Conservation (phyloP, 2,797 vertebrate genomes). For the Channallabes apus region DNA sequence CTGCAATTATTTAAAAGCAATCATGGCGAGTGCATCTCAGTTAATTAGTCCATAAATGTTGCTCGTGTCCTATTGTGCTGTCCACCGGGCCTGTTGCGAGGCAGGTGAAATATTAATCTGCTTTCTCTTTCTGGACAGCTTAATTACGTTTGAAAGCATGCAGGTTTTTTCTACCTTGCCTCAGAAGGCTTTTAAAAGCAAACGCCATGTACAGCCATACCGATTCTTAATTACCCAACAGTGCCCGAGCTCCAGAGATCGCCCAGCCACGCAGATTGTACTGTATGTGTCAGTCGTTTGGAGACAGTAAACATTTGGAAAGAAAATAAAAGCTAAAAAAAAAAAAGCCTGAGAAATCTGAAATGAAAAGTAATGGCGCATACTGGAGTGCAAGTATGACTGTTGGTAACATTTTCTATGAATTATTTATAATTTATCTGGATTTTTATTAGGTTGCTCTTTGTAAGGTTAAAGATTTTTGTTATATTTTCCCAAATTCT, state of each 20-base stretch:
- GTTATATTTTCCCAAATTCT: background rate
- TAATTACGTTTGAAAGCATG: conserved; percentile 64
- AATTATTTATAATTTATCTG: background rate
- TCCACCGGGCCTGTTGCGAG: conserved; percentile 58
- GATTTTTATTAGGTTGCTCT: background rate
- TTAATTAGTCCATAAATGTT: conserved; percentile 74
- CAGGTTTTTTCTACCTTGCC: conserved; percentile 54
- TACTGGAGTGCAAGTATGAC: background rate
- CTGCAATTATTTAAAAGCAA: conserved; percentile 64
- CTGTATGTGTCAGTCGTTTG: conserved; percentile 21
- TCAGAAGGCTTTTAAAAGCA: conserved; percentile 58
- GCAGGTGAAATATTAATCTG: conserved; percentile 71
- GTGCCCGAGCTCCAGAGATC: conserved; percentile 30
- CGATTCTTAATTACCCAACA: conserved; percentile 65
- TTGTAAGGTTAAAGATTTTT: background rate
- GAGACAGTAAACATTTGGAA: background rate
- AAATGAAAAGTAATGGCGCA: background rate
- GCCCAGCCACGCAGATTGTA: background rate
- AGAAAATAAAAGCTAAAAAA: background rate
- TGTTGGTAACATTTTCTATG: background rate
- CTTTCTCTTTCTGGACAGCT: conserved; percentile 69
- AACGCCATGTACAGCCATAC: conserved; percentile 56
- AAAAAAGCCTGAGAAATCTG: background rate
- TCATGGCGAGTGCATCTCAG: conserved; percentile 59
- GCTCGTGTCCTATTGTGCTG: conserved; percentile 64